phyloP scores from a whole-genome alignment of 2,888 invertebrate genomes.

The Sarcophaga subvicina region DNA sequence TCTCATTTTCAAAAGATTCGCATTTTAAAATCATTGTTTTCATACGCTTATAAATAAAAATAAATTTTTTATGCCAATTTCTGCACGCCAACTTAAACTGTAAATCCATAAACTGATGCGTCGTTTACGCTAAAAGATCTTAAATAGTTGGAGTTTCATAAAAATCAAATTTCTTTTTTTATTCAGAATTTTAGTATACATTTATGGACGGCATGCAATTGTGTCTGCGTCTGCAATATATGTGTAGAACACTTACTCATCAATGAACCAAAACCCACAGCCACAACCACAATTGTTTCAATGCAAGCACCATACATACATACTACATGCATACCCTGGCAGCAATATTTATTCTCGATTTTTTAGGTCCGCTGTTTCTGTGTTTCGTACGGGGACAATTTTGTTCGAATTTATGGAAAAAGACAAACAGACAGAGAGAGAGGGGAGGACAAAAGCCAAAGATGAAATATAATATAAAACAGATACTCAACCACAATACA shows the following conservation, averaged over 20 bases:
- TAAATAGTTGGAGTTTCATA: slow-evolving; percentile 47
- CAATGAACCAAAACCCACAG: slow-evolving; percentile 60
- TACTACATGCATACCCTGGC: too few relatives aligned
- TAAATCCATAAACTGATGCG: slow-evolving; percentile 18
- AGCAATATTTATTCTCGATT: background rate
- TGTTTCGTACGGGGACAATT: too few relatives aligned
- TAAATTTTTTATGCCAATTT: too few relatives aligned
- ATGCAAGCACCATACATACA: background rate
- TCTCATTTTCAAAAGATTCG: too few relatives aligned
- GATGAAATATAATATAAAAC: slow-evolving; percentile 60
- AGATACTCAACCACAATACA: slow-evolving; percentile 59
- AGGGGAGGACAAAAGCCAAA: slow-evolving; percentile 10
- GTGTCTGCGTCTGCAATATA: background rate
- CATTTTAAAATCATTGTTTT: too few relatives aligned
- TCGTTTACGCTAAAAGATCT: too few relatives aligned
- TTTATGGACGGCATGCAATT: background rate
- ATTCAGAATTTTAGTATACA: slow-evolving; percentile 51
- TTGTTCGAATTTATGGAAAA: too few relatives aligned
- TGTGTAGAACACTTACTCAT: slow-evolving; percentile 56
- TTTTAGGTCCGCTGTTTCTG: background rate
- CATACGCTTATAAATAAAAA: too few relatives aligned
- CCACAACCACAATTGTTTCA: slow-evolving; percentile 57
- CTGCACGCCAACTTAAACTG: slow-evolving; percentile 40
- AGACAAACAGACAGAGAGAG: too few relatives aligned
- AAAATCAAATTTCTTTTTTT: slow-evolving; percentile 38